Conservation (phyloP, 35 echinoderm and acorn worm genomes). For the Chiridota heheva region DNA sequence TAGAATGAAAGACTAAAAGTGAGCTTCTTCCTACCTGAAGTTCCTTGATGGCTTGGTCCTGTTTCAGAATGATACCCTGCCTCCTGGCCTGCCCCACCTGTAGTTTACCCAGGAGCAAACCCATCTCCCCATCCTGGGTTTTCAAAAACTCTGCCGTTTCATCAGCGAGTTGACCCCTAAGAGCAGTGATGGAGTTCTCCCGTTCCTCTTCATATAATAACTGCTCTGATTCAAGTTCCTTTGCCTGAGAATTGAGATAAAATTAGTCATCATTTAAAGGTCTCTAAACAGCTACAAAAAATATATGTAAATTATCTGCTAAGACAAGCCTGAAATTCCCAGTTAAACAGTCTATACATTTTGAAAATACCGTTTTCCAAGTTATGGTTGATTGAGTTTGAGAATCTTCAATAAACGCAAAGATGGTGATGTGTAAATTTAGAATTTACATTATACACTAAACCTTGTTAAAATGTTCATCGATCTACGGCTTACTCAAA, state of each 20-base stretch:
- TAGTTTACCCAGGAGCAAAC: slow-evolving; percentile 75
- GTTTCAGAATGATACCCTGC: slow-evolving; percentile 80
- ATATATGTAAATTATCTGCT: too few species aligned
- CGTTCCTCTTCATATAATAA: slow-evolving; percentile 52
- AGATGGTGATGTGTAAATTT: too few species aligned
- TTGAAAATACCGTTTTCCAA: too few species aligned
- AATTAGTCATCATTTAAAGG: neutral
- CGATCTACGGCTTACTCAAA: too few species aligned
- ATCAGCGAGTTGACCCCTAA: slow-evolving; percentile 56
- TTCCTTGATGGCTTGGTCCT: slow-evolving; percentile 91
- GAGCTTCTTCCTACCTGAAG: slow-evolving; percentile 53
- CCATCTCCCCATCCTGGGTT: slow-evolving; percentile 76
- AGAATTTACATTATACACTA: too few species aligned
- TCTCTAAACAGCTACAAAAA: too few species aligned
- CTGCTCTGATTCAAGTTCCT: slow-evolving; percentile 66
- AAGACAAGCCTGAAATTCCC: too few species aligned
- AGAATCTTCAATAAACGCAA: too few species aligned
- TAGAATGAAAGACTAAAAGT: neutral
- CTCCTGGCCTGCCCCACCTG: slow-evolving; percentile 88
- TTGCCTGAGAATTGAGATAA: slow-evolving; percentile 6
- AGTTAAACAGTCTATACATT: too few species aligned
- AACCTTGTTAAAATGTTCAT: too few species aligned
- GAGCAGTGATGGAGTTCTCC: slow-evolving; percentile 45
- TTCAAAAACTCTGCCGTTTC: slow-evolving; percentile 85
- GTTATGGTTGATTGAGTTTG: too few species aligned